Conservation (phyloP, 2,113 vertebrate species). For the Pseudonaja textilis region DNA sequence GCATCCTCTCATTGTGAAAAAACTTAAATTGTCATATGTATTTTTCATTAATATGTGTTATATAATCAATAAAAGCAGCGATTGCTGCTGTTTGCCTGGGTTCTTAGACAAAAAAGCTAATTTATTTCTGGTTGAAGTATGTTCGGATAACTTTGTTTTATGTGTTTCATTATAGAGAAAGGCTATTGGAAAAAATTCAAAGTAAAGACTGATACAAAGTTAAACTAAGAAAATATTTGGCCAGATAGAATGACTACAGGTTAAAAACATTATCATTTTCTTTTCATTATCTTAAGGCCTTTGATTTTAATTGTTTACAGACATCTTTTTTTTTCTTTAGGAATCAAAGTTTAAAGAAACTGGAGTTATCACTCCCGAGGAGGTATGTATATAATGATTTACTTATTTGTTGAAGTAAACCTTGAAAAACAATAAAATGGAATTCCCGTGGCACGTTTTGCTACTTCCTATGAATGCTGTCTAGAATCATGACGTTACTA, state of each 20-base stretch:
- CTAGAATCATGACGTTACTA: neutral
- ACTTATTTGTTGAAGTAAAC: neutral
- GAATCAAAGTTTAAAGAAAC: slow-evolving; percentile 99
- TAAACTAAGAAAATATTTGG: neutral
- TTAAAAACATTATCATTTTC: neutral
- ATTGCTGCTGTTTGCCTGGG: neutral
- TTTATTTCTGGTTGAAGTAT: neutral
- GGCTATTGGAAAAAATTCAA: neutral
- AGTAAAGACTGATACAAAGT: neutral
- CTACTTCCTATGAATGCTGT: neutral
- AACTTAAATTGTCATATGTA: neutral
- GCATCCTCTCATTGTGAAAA: neutral
- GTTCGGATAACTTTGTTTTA: neutral
- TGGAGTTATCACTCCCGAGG: slow-evolving; percentile 96
- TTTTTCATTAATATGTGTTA: neutral
- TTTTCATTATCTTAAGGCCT: neutral
- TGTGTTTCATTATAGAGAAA: neutral
- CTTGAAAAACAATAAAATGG: neutral
- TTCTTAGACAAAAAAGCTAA: neutral
- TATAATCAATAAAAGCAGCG: neutral
- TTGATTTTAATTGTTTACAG: slow-evolving; percentile 10
- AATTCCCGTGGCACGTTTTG: neutral
- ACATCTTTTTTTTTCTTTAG: slow-evolving; percentile 67
- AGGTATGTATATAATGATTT: slow-evolving; percentile 72
- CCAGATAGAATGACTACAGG: neutral